phyloP scores from a whole-genome alignment of 2,888 invertebrate genomes.

The Acronicta aceris region DNA sequence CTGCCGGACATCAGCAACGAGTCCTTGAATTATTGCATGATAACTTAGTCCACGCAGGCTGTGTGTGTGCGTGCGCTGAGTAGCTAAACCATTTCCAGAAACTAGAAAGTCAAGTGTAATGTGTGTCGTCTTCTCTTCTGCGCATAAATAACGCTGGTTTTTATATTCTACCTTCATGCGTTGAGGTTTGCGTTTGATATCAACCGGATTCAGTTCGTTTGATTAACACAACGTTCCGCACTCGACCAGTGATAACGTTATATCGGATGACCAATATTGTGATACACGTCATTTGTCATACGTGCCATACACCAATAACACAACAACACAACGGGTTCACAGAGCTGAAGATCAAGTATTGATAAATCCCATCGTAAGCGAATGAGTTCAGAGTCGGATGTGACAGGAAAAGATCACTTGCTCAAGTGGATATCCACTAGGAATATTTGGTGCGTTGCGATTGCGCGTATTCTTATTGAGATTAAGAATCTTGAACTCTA shows the following conservation, averaged over 20 bases:
- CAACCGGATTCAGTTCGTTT: slow-evolving; percentile 39
- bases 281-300: slow-evolving; percentile 10
- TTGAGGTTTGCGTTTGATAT: slow-evolving; percentile 13
- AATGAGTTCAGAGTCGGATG: too few relatives aligned
- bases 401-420: too few relatives aligned
- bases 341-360: background rate
- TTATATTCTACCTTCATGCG: background rate
- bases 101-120: background rate
- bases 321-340: background rate
- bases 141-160: background rate
- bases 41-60: background rate
- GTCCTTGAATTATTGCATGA: background rate
- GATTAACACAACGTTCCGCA: slow-evolving; percentile 28
- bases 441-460: too few relatives aligned
- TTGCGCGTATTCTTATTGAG: too few relatives aligned
- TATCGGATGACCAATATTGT: slow-evolving; percentile 16
- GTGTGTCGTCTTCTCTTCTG: background rate
- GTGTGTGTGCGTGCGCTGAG: background rate
- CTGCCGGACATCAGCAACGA: too few relatives aligned
- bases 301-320: background rate
- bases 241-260: slow-evolving; percentile 33
- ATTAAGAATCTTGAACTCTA: too few relatives aligned
- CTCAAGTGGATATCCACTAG: too few relatives aligned
- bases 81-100: background rate
- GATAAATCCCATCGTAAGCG: too few relatives aligned